Evolutionary conservation across 2,113 vertebrate species (phyloP).

Genomic region (Strix uralensis): DNA sequence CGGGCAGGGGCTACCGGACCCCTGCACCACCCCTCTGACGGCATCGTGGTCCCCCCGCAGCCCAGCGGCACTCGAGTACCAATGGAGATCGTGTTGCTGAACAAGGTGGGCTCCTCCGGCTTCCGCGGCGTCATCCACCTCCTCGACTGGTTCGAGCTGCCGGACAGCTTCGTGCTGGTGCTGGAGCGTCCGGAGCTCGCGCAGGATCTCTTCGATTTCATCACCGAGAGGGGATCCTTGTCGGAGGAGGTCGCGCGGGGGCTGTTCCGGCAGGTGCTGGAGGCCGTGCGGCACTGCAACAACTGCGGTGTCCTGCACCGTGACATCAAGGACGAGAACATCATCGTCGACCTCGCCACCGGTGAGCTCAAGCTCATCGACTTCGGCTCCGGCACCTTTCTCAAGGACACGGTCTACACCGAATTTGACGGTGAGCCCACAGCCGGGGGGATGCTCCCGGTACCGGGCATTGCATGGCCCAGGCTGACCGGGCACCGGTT

Average conservation of each 20-base stretch:
- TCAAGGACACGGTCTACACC: slow-evolving; percentile 94
- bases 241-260: slow-evolving; percentile 86
- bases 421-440: slow-evolving; percentile 89
- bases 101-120: slow-evolving; percentile 81
- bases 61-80: slow-evolving; percentile 85
- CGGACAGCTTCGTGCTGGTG: slow-evolving; percentile 89
- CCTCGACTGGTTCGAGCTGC: slow-evolving; percentile 91
- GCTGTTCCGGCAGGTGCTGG: slow-evolving; percentile 90
- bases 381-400: slow-evolving; percentile 90
- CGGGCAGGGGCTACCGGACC: not conserved
- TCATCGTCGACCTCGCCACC: slow-evolving; percentile 85
- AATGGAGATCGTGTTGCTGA: slow-evolving; percentile 89
- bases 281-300: slow-evolving; percentile 89
- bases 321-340: slow-evolving; percentile 94
- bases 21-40: not conserved
- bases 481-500: not conserved
- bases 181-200: slow-evolving; percentile 87
- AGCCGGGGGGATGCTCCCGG: not conserved
- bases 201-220: slow-evolving; percentile 93
- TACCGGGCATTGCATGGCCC: not conserved
- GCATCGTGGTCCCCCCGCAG: slow-evolving; percentile 40
- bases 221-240: slow-evolving; percentile 86
- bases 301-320: slow-evolving; percentile 89
- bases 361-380: slow-evolving; percentile 94
- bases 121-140: slow-evolving; percentile 87